Conservation (phyloP, 2,113 vertebrate genomes). For the Thalassoma bifasciatum region DNA sequence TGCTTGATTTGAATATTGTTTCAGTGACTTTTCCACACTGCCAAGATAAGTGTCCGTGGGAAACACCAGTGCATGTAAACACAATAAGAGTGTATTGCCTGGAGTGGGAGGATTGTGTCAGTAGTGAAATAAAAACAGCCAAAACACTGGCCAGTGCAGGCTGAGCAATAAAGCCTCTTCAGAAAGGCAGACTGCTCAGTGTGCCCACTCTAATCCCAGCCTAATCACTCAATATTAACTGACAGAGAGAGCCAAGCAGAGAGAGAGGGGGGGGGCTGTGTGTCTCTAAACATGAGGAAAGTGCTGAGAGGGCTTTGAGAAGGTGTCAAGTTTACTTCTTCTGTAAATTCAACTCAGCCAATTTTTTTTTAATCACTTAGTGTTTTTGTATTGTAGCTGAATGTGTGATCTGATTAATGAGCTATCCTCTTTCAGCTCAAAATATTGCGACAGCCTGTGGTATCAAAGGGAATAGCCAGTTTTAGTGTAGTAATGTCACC, state of each 20-base stretch:
- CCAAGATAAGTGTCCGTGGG: constrained; percentile 32
- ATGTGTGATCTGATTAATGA: constrained; percentile 7
- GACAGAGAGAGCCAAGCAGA: constrained; percentile 36
- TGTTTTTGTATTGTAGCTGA: background rate
- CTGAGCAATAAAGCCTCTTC: constrained; percentile 62
- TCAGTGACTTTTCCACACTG: constrained; percentile 16
- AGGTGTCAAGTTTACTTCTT: constrained; percentile 41
- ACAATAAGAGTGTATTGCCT: constrained; percentile 46
- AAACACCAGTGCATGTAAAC: constrained; percentile 36
- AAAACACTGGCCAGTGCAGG: constrained; percentile 35
- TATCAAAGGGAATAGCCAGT: background rate
- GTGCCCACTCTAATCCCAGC: constrained; percentile 62
- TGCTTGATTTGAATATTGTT: constrained; percentile 34
- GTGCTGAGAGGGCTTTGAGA: constrained; percentile 31
- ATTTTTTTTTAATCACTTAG: constrained; percentile 13
- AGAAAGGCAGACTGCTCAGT: constrained; percentile 62
- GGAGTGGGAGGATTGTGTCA: constrained; percentile 56
- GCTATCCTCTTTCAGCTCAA: background rate
- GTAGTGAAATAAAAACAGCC: constrained; percentile 59
- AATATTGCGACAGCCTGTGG: background rate
- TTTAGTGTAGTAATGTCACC: too few relatives aligned
- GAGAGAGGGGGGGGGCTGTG: background rate
- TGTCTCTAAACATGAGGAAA: constrained; percentile 37
- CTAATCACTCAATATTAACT: constrained; percentile 61
- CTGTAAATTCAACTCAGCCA: constrained; percentile 18